Conservation (phyloP, 2,113 vertebrate genomes). For the Gallinago jamesoni region DNA sequence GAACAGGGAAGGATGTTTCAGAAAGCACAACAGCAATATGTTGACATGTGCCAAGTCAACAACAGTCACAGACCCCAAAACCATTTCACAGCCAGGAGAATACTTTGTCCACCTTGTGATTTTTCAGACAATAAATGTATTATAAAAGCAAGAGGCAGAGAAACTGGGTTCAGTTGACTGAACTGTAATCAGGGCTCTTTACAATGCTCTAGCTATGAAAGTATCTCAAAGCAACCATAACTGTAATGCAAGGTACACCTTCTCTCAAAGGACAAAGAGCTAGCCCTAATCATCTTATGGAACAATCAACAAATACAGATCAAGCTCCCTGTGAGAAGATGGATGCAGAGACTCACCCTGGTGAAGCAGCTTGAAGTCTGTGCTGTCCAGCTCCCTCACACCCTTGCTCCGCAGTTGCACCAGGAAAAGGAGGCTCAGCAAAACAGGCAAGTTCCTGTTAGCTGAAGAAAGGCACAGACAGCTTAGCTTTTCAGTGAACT, state of each 20-base stretch:
- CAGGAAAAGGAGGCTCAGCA: conserved; percentile 86
- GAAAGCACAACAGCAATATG: background rate
- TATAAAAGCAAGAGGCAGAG: background rate
- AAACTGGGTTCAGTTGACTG: background rate
- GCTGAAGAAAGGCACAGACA: conserved; percentile 36
- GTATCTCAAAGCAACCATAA: background rate
- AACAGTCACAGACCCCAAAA: background rate
- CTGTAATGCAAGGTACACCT: background rate
- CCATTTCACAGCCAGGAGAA: background rate
- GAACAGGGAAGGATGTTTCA: background rate
- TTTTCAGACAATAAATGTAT: background rate
- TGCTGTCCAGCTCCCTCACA: conserved; percentile 80
- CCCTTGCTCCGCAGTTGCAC: conserved; percentile 75
- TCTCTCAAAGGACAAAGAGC: background rate
- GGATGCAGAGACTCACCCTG: conserved; percentile 76
- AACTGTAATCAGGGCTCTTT: background rate
- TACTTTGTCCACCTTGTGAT: background rate
- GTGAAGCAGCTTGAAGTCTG: conserved; percentile 88
- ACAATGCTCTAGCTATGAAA: background rate
- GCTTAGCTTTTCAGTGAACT: background rate
- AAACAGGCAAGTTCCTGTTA: conserved; percentile 78
- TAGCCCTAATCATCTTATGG: background rate
- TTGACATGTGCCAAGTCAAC: background rate
- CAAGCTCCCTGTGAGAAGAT: background rate
- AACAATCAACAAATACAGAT: background rate